Percentiles rank a stretch among this genome's conserved stretches.
phyloP scores from a whole-genome alignment of 1,140 invertebrate species.

The Drosophila carrolli region DNA sequence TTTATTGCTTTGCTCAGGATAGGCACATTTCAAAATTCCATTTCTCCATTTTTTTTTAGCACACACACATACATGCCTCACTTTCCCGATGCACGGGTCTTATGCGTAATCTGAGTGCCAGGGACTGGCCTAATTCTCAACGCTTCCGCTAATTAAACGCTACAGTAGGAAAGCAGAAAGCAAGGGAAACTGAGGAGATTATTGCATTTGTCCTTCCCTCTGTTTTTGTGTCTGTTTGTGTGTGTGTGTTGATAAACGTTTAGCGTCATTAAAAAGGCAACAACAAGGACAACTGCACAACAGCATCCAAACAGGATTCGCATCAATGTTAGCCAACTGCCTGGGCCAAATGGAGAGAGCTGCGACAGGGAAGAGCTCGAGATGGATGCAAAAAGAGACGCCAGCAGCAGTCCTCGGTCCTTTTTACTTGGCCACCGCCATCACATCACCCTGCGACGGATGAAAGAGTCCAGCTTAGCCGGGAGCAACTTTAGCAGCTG shows the following conservation, averaged over 20 bases:
- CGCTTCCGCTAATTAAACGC: conserved; percentile 73
- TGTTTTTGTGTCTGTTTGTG: conserved; percentile 23
- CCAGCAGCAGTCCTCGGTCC: conserved; percentile 30
- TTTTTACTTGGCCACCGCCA: conserved; percentile 1
- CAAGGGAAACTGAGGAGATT: conserved; percentile 54
- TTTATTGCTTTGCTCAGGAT: conserved; percentile 49
- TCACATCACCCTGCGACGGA: conserved; percentile 16
- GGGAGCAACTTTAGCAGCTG: conserved; percentile 60
- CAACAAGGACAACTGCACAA: conserved; percentile 28
- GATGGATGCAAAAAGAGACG: conserved; percentile 10
- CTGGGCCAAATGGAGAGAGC: conserved; percentile 11
- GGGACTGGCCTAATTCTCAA: conserved; percentile 55
- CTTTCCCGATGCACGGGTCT: conserved; percentile 22
- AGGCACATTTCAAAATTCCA: conserved; percentile 35
- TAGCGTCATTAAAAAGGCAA: conserved; percentile 70
- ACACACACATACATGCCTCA: not conserved
- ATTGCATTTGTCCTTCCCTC: conserved; percentile 59
- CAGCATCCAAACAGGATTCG: conserved; percentile 9
- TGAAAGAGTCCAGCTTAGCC: conserved; percentile 58
- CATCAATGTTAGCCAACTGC: conserved; percentile 44
- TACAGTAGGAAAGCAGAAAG: conserved; percentile 22
- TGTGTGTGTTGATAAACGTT: conserved; percentile 75
- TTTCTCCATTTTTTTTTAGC: conserved; percentile 15
- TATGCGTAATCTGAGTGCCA: conserved; percentile 39
- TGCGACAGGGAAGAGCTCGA: not conserved